Conservation (phyloP, 2,113 vertebrate species). For the Cyphomyrus plagiostoma region DNA sequence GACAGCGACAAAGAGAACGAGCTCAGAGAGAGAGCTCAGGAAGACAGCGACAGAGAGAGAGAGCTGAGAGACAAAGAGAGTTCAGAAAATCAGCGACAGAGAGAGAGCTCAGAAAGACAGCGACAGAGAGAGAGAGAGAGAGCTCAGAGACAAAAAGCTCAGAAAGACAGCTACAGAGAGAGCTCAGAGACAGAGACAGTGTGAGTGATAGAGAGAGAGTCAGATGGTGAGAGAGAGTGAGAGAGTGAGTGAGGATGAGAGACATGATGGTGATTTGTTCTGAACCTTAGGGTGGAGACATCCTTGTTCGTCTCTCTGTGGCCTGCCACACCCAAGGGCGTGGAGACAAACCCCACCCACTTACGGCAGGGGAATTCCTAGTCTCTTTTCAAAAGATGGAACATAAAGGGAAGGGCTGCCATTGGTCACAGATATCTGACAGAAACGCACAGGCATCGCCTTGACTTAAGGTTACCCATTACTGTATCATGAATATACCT, state of each 20-base stretch:
- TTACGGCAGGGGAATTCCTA: not conserved
- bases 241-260: not conserved
- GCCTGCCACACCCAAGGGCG: not conserved
- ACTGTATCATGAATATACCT: not conserved
- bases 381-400: slow-evolving; percentile 24
- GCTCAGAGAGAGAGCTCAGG: not conserved
- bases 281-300: not conserved
- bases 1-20: too few relatives aligned
- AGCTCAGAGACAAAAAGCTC: too few relatives aligned
- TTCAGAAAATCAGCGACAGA: not conserved
- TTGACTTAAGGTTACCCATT: not conserved
- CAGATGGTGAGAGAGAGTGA: not conserved
- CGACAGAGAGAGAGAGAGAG: too few relatives aligned
- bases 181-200: not conserved
- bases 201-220: not conserved
- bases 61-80: not conserved
- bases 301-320: not conserved
- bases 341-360: not conserved
- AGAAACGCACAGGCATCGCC: not conserved
- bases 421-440: not conserved
- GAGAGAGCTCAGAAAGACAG: too few relatives aligned
- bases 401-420: slow-evolving; percentile 16
- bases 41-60: not conserved
- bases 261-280: slow-evolving; percentile 25
- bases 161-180: too few relatives aligned